Base-by-base conservation (phyloP, 2,113 vertebrate species). In the Cyprinodon tularosa region DNA sequence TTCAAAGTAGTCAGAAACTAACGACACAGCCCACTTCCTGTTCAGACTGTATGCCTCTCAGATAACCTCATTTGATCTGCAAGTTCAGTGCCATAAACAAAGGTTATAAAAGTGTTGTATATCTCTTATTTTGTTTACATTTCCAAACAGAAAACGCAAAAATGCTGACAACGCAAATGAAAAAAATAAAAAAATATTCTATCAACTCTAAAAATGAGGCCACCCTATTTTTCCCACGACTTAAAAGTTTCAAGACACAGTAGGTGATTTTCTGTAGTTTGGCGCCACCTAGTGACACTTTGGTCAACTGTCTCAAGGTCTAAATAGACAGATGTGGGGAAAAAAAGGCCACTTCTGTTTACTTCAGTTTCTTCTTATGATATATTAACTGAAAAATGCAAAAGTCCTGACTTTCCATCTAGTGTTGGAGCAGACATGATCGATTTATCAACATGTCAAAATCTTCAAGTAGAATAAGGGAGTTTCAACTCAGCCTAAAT, bases 1-100 rank as follows among this genome's bases (percentile, higher is more conserved):
- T 72, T 82, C 29, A 69, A 70, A 78, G 22, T 66, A 63, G 12
- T 61, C 0, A 48, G 39, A 71, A 57, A 29, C 61, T 48, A 1
- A 5, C 15, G 62, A 68, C 62, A 70, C 42, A 9, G 42, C 8
- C 17, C 4, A 71, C 15, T 86, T 88, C 86, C 84, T 79, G 76
- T 71, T 81, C 62, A 66, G 29, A 63, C 13, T 37, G 17, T 14
- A 22, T 4, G n/a, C 37, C 50, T 37, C n/a, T 57, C 13, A 59
- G 14, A 39, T 4, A 70, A n/a, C 20, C 36, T 17, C 17, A 22
- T 17, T 67, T 29, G 20, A 38, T 42, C 47, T 74, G 37, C 59
- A 57, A 61, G 11, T 12, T 20, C 12, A 38, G 3, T 37, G 4
- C 12, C 15, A 5, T 62, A 20, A 60, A 62, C 38, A 48, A 38